Percentiles rank a stretch among this genome's conserved stretches.
These are phyloP conservation scores for Drosophila sturtevanti DNA, from an alignment of 1,140 invertebrate genomes.

Conservation along the genomic window DNA sequence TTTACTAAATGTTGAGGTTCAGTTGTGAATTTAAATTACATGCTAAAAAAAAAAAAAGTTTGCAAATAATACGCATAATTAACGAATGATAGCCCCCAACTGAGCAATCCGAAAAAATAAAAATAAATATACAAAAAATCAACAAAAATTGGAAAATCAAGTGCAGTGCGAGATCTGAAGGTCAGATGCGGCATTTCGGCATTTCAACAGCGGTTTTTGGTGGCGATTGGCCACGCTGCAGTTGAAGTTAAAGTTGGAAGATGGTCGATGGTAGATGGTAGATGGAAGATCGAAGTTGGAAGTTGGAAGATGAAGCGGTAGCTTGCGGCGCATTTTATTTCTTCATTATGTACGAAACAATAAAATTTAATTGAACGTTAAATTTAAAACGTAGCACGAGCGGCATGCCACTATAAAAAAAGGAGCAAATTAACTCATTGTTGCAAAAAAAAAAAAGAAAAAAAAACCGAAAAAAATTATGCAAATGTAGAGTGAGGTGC, in stretches of 20 bases:
- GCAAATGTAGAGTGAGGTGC: conserved; percentile 56
- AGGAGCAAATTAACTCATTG: conserved; percentile 60
- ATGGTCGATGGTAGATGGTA: background rate
- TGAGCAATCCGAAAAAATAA: conserved; percentile 11
- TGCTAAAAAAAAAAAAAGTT: conserved; percentile 20
- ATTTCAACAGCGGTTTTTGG: conserved; percentile 9
- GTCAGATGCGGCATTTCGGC: conserved; percentile 36
- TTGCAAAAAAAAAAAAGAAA: conserved; percentile 22
- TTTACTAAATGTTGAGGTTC: conserved; percentile 13
- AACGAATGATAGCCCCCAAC: conserved; percentile 46
- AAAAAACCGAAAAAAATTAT: conserved; percentile 43
- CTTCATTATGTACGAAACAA: conserved; percentile 67
- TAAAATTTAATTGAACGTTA: conserved; percentile 69
- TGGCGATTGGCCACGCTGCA: conserved; percentile 39
- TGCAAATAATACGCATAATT: conserved; percentile 60
- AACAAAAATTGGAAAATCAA: conserved; percentile 25
- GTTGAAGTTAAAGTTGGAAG: conserved; percentile 11
- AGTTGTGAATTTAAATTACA: conserved; percentile 47
- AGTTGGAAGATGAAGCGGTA: conserved; percentile 22
- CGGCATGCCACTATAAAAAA: conserved; percentile 44
- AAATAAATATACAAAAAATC: too few species aligned
- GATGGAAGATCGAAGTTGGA: background rate
- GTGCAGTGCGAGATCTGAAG: conserved; percentile 29
- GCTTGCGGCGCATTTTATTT: conserved; percentile 58
- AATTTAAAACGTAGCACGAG: conserved; percentile 65